phyloP scores from a whole-genome alignment of 30 jellyfish, hydroid and myxozoan species.

The Clytia hemisphaerica region DNA sequence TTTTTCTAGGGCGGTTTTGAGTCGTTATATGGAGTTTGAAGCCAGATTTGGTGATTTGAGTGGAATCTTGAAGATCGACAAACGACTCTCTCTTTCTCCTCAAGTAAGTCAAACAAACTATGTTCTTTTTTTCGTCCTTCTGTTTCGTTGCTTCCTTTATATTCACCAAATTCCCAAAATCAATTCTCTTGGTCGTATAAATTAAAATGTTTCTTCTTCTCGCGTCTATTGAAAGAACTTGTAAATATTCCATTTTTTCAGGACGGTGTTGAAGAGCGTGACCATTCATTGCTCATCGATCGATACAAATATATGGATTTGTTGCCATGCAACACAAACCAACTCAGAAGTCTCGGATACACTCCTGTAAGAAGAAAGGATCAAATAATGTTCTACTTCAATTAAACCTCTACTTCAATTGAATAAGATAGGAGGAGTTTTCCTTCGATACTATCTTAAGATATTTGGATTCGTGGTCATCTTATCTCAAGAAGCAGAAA shows the following conservation, averaged over 20 bases:
- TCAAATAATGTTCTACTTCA: too few species aligned
- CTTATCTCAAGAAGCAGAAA: not conserved
- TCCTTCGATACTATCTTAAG: too few species aligned
- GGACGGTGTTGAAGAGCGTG: conserved; percentile 75
- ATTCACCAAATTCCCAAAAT: too few species aligned
- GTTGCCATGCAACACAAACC: conserved; percentile 63
- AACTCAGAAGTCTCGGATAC: conserved; percentile 79
- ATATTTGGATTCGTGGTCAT: not conserved
- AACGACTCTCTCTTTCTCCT: conserved; percentile 38
- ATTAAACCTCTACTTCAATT: too few species aligned
- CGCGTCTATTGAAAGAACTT: too few species aligned
- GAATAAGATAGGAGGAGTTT: too few species aligned
- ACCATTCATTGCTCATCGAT: conserved; percentile 60
- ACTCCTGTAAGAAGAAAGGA: conserved; percentile 58
- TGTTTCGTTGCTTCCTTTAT: too few species aligned
- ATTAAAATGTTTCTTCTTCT: too few species aligned
- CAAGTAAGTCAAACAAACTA: not conserved
- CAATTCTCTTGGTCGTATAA: too few species aligned
- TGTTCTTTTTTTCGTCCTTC: not conserved
- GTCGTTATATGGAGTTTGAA: conserved; percentile 69
- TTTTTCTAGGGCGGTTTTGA: conserved; percentile 39
- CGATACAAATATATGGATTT: conserved; percentile 70
- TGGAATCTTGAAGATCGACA: conserved; percentile 67
- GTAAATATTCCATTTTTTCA: too few species aligned
- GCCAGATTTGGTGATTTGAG: conserved; percentile 86